Base-by-base conservation (phyloP, 2,888 invertebrate genomes). In the Dynastes hyllus region DNA sequence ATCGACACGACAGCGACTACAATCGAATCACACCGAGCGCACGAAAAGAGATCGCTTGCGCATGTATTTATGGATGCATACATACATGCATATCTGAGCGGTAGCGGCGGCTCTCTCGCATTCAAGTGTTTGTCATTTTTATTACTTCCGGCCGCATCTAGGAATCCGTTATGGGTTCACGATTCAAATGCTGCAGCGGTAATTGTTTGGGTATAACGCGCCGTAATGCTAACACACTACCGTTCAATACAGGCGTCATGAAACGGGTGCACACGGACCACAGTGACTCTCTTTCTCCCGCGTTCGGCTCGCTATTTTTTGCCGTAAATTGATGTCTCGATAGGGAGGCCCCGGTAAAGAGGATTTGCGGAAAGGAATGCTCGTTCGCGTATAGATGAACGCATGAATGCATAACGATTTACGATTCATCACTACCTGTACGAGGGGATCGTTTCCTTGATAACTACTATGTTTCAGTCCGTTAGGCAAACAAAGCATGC, bases 111-210 rank as follows among this genome's bases (percentile, higher is more conserved):
- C 11, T 45, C 45, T 45, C 37, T 32, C 32, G 16, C 71, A 32
- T 53, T 71, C 37, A 37, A 71, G 71, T 53, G 71, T 71, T 71
- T 71, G 71, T 71, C 71, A 71, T 11, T 53, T 71, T 71, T 71
- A 71, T 71, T 55, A 40, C 32, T 71, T 71, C 71, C 71, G 71
- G 4, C 29, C 29, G 70, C 53, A 32, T 70, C 51, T 70, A 70
- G 70, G 70, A 53, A 70, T 53, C 53, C 53, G 70, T n/a, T 55
- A 66, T 66, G 66, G 66, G 37, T 66, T 40, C 37, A 16, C 66
- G 66, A 66, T 40, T 66, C 66, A 40, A 66, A 40, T 40, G 40
- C 66, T 40, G 55, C 55, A n/a, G 22, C 13, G n/a, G 55, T 55
- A 55, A 55, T 55, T 55, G 55, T 55, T 55, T 16, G 55, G n/a